Evolutionary conservation across 2,888 invertebrate species (phyloP), one percentile per base, ranked within the genome.

Genomic region (Brassicogethes aeneus): DNA sequence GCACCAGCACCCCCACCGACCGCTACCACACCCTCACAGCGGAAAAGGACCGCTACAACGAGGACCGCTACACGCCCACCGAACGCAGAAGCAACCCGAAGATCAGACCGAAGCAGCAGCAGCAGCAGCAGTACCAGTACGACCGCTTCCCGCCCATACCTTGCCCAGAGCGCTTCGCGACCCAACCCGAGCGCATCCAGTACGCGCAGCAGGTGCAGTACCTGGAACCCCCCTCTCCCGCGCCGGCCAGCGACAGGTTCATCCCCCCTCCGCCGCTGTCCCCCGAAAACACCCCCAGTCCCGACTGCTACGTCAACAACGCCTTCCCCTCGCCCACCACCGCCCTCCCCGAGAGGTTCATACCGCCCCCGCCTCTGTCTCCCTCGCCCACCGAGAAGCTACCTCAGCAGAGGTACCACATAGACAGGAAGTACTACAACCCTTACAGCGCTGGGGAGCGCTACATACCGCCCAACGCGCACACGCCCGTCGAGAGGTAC

Each of bases 401-500:
- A 13, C 63, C 65, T 23, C 64, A 61, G 44, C 65, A 65, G 48
- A 33, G 39, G 32, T 30, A 30, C 29, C 37, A 37, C 8, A 13
- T 16, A 2, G 41, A 50, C 43, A 16, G 47, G 46, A 36, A 49
- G 53, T 38, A 38, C 43, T 46, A 29, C 44, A 46, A 38, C 35
- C 37, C 31, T 41, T 41, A 44, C 40, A 33, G 37, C 33, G 45
- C 41, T 32, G 46, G 44, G 13, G 72, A 72, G 40, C 71, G 80
- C 52, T 80, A 81, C 55, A 74, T 80, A 50, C 79, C 81, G 14
- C 79, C 81, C 3, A 77, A 80, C 45, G 80, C 80, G 12, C 82
- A 82, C 65, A 78, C 80, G 56, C 81, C 82, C 12, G 79, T 81
- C 50, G 82, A 82, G 68, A 75, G 82, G 54, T 82, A 82, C 63